These are phyloP conservation scores for Lepidurus couesii DNA, from an alignment of 1,140 invertebrate genomes.

Conservation along the genomic window DNA sequence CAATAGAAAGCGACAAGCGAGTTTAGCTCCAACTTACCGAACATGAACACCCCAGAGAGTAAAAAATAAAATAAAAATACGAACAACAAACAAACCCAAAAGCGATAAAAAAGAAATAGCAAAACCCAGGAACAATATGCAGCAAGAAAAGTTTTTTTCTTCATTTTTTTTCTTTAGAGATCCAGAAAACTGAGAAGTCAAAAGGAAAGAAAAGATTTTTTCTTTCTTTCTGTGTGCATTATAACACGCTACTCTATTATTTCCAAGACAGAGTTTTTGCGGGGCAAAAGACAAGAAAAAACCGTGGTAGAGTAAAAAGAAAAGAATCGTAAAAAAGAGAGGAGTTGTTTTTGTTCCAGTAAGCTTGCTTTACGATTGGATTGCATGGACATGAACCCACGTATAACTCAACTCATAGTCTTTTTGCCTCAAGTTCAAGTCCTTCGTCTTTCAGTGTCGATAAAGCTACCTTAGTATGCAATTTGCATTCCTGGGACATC, in stretches of 20 bases:
- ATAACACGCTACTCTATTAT: background rate
- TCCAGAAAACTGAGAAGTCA: background rate
- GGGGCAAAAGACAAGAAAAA: too few relatives aligned
- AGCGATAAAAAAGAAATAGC: too few relatives aligned
- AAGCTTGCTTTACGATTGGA: slow-evolving; percentile 12
- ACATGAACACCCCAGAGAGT: background rate
- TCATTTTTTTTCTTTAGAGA: background rate
- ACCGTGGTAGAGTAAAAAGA: background rate
- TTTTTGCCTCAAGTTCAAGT: background rate
- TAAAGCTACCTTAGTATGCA: background rate
- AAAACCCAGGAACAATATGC: background rate
- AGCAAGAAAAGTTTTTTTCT: background rate
- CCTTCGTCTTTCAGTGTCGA: background rate
- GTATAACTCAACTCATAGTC: background rate
- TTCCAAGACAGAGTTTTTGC: background rate
- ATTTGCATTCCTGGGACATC: background rate
- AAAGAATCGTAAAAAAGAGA: background rate
- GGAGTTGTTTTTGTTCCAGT: background rate
- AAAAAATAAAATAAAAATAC: background rate
- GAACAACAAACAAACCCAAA: too few relatives aligned
- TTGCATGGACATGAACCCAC: background rate
- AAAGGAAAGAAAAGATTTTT: background rate
- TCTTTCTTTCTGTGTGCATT: background rate
- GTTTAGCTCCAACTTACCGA: background rate
- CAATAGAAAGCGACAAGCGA: slow-evolving; percentile 5